Evolutionary conservation across 1,140 invertebrate genomes (phyloP), one percentile per base, ranked within the genome.

Genomic region (Laupala kohalensis): DNA sequence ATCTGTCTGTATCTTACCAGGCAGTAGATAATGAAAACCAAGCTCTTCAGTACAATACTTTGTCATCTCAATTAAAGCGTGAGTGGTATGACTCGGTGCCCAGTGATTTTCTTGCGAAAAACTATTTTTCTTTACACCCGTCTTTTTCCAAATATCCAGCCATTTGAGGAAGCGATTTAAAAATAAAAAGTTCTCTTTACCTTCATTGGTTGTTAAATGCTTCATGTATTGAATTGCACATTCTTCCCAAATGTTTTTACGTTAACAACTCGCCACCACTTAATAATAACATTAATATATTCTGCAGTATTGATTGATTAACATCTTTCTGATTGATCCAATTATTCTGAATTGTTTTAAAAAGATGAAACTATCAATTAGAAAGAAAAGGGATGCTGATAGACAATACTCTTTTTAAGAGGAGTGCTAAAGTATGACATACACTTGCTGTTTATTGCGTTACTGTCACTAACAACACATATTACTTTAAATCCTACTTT

Each of bases 1-100:
- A 29, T 69, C 28, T 15, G 69, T 69, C 25, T 69, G 28, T 19
- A 69, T 30, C 30, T 69, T 37, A 3, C 69, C 69, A 5, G 69
- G 69, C 15, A 69, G 15, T 24, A 53, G 15, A 37, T 69, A 69
- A 3, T 25, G 2, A 5, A 25, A 28, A 24, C 53, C 53, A 13
- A 69, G 53, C 9, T 69, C 69, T 6, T 30, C 19, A 25, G 19
- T 30, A 63, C 69, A 69, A 27, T 69, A 69, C 6, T 29, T 29
- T 25, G 12, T 25, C 13, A 69, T 37, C 28, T 69, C 69, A 19
- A 69, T 24, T 28, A 30, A 15, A 19, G 27, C 69, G 6, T 28
- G 25, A 12, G 28, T 69, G 30, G 69, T 69, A 25, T 69, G 69
- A n/a, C 9, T 13, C 23, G 30, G 5, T 4, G 69, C 27, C 5